phyloP scores from a whole-genome alignment of 23 tunicate genomes.

The Trididemnum miniatum region DNA sequence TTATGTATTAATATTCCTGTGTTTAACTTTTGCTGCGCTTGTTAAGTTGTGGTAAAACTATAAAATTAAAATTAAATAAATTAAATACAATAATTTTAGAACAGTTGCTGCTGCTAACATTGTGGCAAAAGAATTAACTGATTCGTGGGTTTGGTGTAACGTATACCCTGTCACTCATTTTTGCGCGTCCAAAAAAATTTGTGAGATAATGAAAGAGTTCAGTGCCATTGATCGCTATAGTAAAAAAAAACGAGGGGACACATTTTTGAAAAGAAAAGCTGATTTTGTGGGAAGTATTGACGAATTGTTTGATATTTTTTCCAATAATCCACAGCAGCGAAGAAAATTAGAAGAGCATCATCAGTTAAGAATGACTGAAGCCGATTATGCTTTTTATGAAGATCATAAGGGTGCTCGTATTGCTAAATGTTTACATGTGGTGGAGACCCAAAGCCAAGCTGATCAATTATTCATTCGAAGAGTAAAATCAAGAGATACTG shows the following conservation, averaged over 20 bases:
- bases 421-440: not conserved
- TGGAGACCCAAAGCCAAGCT: not conserved
- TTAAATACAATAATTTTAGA: too few relatives aligned
- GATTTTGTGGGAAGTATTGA: not conserved
- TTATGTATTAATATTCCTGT: too few relatives aligned
- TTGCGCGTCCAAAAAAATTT: not conserved
- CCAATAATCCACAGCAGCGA: not conserved
- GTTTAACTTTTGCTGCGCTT: too few relatives aligned
- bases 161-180: not conserved
- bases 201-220: constrained; percentile 18
- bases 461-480: constrained; percentile 7
- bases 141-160: constrained; percentile 31
- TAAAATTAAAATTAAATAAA: too few relatives aligned
- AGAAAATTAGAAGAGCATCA: not conserved
- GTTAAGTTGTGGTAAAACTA: too few relatives aligned
- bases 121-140: constrained; percentile 1
- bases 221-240: not conserved
- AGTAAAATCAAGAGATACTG: not conserved
- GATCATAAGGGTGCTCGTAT: constrained; percentile 2
- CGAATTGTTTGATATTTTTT: constrained; percentile 6
- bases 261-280: not conserved
- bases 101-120: too few relatives aligned
- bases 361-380: constrained; percentile 5
- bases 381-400: constrained; percentile 9
- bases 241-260: not conserved